Evolutionary conservation across 2,113 vertebrate genomes (phyloP).

Genomic region (Mionectes macconnelli): DNA sequence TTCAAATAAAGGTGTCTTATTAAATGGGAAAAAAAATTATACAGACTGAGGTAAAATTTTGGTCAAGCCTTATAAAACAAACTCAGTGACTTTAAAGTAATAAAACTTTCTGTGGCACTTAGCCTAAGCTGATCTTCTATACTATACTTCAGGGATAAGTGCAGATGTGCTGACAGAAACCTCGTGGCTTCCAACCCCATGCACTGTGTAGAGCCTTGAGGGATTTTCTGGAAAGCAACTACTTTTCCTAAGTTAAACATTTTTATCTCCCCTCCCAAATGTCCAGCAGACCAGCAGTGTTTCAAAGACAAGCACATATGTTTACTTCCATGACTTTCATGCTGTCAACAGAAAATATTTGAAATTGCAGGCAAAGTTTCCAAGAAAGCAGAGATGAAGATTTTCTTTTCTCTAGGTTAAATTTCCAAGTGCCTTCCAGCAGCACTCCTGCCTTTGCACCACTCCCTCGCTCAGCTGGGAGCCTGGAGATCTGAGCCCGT

Average conservation of each 20-base stretch:
- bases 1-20: not conserved
- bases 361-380: not conserved
- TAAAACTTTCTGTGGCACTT: not conserved
- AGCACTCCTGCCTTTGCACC: not conserved
- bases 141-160: not conserved
- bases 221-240: not conserved
- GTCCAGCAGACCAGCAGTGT: not conserved
- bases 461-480: not conserved
- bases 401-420: not conserved
- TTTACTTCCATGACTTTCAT: not conserved
- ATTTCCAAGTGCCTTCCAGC: not conserved
- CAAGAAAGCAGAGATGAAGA: not conserved
- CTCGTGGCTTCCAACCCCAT: not conserved
- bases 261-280: not conserved
- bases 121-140: not conserved
- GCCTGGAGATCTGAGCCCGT: not conserved
- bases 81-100: not conserved
- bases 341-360: not conserved
- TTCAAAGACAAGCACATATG: not conserved
- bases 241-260: not conserved
- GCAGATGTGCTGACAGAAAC: not conserved
- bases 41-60: not conserved
- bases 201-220: rapidly evolving
- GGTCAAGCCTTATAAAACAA: not conserved
- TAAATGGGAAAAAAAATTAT: not conserved